These are phyloP conservation scores for Eolophus roseicapilla DNA, from an alignment of 2,113 vertebrate species.

Conservation along the genomic window DNA sequence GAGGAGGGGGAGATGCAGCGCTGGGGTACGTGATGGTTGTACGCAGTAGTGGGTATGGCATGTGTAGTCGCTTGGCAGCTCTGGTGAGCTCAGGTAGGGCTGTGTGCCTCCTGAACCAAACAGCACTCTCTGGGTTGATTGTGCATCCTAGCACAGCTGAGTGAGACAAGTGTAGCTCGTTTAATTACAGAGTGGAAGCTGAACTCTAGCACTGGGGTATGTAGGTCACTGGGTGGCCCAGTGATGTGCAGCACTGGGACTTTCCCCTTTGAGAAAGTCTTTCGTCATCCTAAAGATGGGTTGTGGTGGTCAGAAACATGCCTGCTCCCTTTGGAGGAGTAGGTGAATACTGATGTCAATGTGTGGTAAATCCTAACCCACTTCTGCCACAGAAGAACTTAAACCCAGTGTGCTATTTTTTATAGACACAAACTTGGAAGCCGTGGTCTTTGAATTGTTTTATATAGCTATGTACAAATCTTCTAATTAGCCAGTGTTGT, in stretches of 20 bases:
- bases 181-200: not conserved
- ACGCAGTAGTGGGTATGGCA: fast-evolving
- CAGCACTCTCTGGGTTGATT: not conserved
- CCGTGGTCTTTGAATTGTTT: fast-evolving
- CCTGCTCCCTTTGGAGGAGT: not conserved
- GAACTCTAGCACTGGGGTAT: not conserved
- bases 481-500: fast-evolving
- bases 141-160: not conserved
- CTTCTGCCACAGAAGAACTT: not conserved
- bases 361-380: not conserved
- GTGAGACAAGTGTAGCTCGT: not conserved
- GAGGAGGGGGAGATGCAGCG: not conserved
- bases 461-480: not conserved
- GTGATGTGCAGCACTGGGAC: not conserved
- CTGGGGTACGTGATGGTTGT: fast-evolving
- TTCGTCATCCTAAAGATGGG: not conserved
- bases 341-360: not conserved
- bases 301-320: not conserved
- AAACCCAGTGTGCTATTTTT: fast-evolving
- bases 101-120: not conserved
- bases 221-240: constrained; percentile 59
- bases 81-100: not conserved
- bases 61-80: fast-evolving
- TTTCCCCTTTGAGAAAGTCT: not conserved
- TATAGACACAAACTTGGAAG: not conserved